Evolutionary conservation across 2,113 vertebrate species (phyloP), one percentile per base, ranked within the genome.

Genomic region (Pachyramphus minor): DNA sequence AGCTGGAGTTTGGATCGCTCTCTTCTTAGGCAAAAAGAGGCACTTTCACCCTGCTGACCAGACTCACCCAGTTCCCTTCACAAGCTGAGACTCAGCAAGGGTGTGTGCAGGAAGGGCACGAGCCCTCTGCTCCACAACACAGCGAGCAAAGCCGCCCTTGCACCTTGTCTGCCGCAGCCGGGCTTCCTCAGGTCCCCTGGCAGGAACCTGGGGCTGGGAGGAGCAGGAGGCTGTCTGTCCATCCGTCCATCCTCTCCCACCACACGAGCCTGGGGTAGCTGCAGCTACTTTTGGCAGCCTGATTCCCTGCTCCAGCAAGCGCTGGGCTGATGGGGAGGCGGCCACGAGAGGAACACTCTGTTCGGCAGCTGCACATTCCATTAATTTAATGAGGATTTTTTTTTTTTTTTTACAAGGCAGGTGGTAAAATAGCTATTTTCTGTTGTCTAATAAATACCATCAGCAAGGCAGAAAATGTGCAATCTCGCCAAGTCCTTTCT

Each of bases 341-440:
- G 53, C 58, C 39, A 28, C 53, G 71, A 90, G 90, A 95, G 86
- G 96, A 97, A 96, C 92, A 88, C 96, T 91, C 84, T 93, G 84
- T 97, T 96, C 93, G 12, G 96, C 97, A 97, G 97, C 97, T 97
- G 97, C 95, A 92, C 95, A 80, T 96, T 95, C 84, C 88, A 93
- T 96, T 96, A 97, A 96, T 96, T 95, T 97, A 97, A 97, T 97
- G 96, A 97, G 96, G 68, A 53, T 47, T 81, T 72, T 69, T 59
- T 41, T 58, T 44, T 44, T 94, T 84, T 94, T 92, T 93, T 84
- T 86, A 75, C 81, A 8, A 96, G 92, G 94, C 96, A 97, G 96
- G 97, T 95, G 97, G 95, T 87, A 97, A 97, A 97, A 97, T 95
- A 96, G 95, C 96, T 97, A 95, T 98, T 97, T 97, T 97, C 96